Evolutionary conservation across 2,113 vertebrate species (phyloP), one percentile per base, ranked within the genome.

Genomic region (Cercopithecus mona): DNA sequence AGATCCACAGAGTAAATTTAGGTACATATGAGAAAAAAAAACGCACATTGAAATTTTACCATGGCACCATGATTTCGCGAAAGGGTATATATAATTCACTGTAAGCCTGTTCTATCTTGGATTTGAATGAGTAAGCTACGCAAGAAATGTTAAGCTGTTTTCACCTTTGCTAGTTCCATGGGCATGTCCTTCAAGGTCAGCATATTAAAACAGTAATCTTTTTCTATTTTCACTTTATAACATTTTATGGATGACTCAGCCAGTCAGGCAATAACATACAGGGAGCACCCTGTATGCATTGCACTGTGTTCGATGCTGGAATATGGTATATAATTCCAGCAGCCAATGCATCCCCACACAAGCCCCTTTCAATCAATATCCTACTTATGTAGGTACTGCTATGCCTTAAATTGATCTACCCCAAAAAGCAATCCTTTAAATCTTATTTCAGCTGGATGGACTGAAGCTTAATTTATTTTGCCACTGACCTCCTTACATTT

Each of bases 361-460:
- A 61, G 45, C 52, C 81, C 92, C 50, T 96, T 89, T 59, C 50
- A 61, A 27, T 94, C 94, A 59, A 38, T 75, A 80, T 80, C 86
- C 90, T 52, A 3, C 85, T 80, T 95, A 52, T 7, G 35, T 97
- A 82, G 9, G 7, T 25, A 94, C 80, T 9, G 18, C 94, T 23
- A 1, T 61, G 50, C 85, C 88, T 97, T 96, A 79, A 94, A 73
- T 45, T 89, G 90, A 93, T 96, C 92, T 92, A 73, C 57, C 55
- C n/a, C 80, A 64, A 78, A 90, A 80, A 90, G 55, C 78, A 97
- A 40, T 76, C 70, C 78, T 95, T 97, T 94, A 90, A 97, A 89
- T 96, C 96, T 90, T 90, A 97, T 87, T 97, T 97, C 94, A 95
- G 92, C 88, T 68, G 40, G 72, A 90, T 81, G 43, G 78, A 45